Conservation (phyloP, 1,140 invertebrate species). For the Thalassaphorura encarpata region DNA sequence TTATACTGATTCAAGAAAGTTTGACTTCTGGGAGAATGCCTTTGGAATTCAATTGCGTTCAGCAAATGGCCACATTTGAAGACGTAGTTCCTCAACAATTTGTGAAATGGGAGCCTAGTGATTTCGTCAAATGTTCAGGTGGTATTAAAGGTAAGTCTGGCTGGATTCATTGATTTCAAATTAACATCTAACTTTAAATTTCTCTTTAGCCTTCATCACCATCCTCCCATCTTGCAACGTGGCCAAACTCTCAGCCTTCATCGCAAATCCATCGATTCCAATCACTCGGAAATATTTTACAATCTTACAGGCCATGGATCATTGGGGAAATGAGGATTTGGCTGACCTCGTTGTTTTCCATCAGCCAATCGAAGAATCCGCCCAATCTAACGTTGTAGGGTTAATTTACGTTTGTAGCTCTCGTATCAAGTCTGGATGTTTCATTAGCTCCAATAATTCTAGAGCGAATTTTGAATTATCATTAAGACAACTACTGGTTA, state of each 20-base stretch:
- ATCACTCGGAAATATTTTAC: constrained; percentile 23
- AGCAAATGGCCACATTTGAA: constrained; percentile 20
- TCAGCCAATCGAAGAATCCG: background rate
- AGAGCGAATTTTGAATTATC: constrained; percentile 20
- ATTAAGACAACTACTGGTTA: constrained; percentile 23
- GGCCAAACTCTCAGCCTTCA: constrained; percentile 14
- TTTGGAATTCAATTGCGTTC: constrained; percentile 24
- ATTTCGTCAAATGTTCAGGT: constrained; percentile 12
- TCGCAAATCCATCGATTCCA: constrained; percentile 4
- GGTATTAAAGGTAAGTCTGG: constrained; percentile 24
- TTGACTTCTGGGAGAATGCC: background rate
- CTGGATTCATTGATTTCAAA: background rate
- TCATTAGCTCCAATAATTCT: background rate
- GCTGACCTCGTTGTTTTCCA: constrained; percentile 26
- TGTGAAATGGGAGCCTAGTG: constrained; percentile 22
- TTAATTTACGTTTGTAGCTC: constrained; percentile 21
- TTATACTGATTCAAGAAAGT: constrained; percentile 27
- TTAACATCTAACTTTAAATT: constrained; percentile 5
- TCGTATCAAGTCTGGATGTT: constrained; percentile 6
- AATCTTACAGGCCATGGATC: constrained; percentile 24
- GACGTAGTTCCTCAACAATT: constrained; percentile 24
- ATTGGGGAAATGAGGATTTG: constrained; percentile 28
- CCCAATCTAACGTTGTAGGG: constrained; percentile 2
- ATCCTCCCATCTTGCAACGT: constrained; percentile 25
- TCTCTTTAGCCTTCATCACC: constrained; percentile 22